A percentile compares a stretch with the other conserved stretches of the same genome.
phyloP scores from a whole-genome alignment of 2,113 vertebrate genomes.

The Oplegnathus fasciatus region DNA sequence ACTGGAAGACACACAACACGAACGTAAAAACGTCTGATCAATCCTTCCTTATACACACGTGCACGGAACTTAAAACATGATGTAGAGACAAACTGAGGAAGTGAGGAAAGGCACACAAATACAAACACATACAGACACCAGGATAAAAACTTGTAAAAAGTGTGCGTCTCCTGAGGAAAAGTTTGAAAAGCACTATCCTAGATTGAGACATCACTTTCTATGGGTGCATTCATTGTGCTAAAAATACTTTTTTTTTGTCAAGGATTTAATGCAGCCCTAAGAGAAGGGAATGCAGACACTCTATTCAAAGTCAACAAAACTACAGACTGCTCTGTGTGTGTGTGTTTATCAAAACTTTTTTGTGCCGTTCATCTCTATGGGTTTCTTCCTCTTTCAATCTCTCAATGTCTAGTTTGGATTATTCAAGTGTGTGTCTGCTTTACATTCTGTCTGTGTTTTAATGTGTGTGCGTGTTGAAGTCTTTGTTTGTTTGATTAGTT shows the following conservation, averaged over 20 bases:
- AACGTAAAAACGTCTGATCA: background rate
- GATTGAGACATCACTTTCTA: conserved; percentile 27
- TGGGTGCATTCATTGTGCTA: conserved; percentile 19
- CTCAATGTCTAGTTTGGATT: conserved; percentile 49
- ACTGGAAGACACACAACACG: background rate
- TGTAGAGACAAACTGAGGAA: background rate
- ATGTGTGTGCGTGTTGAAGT: conserved; percentile 63
- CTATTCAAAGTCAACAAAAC: conserved; percentile 61
- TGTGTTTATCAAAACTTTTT: conserved; percentile 11
- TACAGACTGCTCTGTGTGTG: conserved; percentile 23
- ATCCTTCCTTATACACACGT: background rate
- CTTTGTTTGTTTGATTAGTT: conserved; percentile 81
- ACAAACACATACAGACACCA: background rate
- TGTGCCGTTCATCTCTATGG: conserved; percentile 46
- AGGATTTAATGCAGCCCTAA: conserved; percentile 48
- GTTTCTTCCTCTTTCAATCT: conserved; percentile 49
- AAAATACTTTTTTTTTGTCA: conserved; percentile 46
- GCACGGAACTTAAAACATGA: background rate
- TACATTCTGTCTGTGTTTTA: conserved; percentile 71
- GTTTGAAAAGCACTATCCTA: background rate
- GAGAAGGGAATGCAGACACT: conserved; percentile 37
- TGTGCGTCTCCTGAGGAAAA: conserved; percentile 19
- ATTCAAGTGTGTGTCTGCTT: conserved; percentile 68
- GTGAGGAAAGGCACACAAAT: background rate
- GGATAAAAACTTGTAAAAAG: background rate